Evolutionary conservation across 1,140 invertebrate species (phyloP), one percentile per base, ranked within the genome.

Genomic region (Philopotamus ludificatus): DNA sequence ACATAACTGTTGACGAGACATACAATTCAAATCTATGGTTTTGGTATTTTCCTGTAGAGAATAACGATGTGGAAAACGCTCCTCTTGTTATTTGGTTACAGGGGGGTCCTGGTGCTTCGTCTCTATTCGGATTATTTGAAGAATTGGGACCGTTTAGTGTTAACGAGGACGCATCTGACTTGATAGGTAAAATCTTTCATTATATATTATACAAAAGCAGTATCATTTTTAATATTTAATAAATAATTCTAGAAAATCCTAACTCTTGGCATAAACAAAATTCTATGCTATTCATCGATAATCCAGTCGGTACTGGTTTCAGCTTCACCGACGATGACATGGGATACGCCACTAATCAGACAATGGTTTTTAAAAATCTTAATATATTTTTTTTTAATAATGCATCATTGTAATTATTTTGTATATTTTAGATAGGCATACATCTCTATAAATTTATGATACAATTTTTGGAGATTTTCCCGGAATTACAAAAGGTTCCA

Each of bases 81-180:
- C 91, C 92, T 0, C 84, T 94, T 65, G 77, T 94, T 12, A 74
- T 95, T 12, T 95, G 93, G 93, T 82, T 95, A 1, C 91, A 95
- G 80, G 93, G 91, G 51, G 84, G 79, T 0, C 90, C 89, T 1
- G 89, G 89, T 1, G 84, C 84, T 0, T 79, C 84, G 0, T 89
- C 88, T 0, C 71, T 91, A 4, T 88, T 88, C 70, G 89, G 87
- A 0, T 75, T 91, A 1, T 92, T 92, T 74, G 79, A 80, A 1
- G 89, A 91, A 77, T 83, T 89, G 71, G 89, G 87, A 23, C 84
- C 84, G 1, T 83, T 85, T 67, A 70, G 71, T 26, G 77, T 83
- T 1, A 78, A 76, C 23, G 70, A 73, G 0, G 71, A 77, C 21
- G 63, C 49, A 20, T 21, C 16, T 28, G 10, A 59, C 23, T 63